Conservation (phyloP, 2,888 invertebrate species). For the Micoletzkya japonica region DNA sequence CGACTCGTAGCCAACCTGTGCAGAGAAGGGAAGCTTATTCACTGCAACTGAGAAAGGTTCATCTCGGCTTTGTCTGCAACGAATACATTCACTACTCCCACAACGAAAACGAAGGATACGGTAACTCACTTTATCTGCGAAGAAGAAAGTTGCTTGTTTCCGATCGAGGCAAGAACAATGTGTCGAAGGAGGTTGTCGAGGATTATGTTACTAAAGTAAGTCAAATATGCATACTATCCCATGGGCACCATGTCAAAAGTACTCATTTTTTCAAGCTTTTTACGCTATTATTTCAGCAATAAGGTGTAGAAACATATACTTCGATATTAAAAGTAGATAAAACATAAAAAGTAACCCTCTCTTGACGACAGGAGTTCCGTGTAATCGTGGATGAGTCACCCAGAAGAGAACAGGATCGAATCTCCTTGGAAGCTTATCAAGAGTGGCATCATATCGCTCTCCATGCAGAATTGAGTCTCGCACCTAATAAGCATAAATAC, state of each 20-base stretch:
- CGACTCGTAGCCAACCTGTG: slow-evolving; percentile 6
- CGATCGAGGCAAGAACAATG: slow-evolving; percentile 43
- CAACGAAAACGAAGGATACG: background rate
- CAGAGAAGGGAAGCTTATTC: slow-evolving; percentile 37
- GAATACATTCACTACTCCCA: background rate
- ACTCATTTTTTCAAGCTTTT: too few relatives aligned
- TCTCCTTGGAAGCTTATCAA: slow-evolving; percentile 52
- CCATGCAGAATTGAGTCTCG: slow-evolving; percentile 58
- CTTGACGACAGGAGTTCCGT: slow-evolving; percentile 58
- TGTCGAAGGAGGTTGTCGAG: slow-evolving; percentile 55
- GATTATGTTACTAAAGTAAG: slow-evolving; percentile 59
- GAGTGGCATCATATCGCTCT: slow-evolving; percentile 56
- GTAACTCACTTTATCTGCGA: slow-evolving; percentile 14
- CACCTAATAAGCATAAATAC: slow-evolving; percentile 32
- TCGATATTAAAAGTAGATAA: background rate
- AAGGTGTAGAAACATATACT: too few relatives aligned
- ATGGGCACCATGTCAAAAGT: too few relatives aligned
- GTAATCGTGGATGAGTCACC: slow-evolving; percentile 48
- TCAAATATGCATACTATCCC: too few relatives aligned
- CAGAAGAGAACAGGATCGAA: slow-evolving; percentile 63
- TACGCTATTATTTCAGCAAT: too few relatives aligned
- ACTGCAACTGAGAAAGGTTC: slow-evolving; percentile 46
- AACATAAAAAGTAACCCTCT: slow-evolving; percentile 43
- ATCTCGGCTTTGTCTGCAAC: slow-evolving; percentile 43
- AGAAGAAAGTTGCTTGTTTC: slow-evolving; percentile 29